phyloP scores from a whole-genome alignment of 2,888 invertebrate genomes.

The Heliconius aoede region DNA sequence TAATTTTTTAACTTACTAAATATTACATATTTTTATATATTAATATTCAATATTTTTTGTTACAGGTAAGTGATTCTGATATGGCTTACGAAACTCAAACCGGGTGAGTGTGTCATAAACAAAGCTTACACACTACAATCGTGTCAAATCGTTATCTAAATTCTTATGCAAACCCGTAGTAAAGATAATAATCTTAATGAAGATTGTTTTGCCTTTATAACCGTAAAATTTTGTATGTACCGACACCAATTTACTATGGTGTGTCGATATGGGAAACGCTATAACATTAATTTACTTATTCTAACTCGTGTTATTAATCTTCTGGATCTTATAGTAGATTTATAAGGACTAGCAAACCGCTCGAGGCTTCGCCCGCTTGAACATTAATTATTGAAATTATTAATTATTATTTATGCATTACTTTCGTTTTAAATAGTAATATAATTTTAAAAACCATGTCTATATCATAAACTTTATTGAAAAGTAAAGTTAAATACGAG shows the following conservation, averaged over 20 bases:
- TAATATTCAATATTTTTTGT: conserved; percentile 20
- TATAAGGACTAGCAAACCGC: too few species aligned
- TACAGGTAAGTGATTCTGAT: conserved; percentile 26
- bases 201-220: conserved; percentile 5
- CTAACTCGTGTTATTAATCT: too few species aligned
- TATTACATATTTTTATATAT: neutral
- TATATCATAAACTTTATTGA: too few species aligned
- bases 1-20: conserved; percentile 40
- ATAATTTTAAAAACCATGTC: too few species aligned
- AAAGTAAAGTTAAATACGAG: too few species aligned
- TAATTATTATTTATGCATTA: too few species aligned
- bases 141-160: conserved; percentile 23
- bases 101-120: conserved; percentile 26
- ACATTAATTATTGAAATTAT: too few species aligned
- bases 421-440: too few species aligned
- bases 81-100: conserved; percentile 1
- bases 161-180: conserved; percentile 38
- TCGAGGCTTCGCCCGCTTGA: too few species aligned
- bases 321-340: too few species aligned
- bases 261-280: neutral
- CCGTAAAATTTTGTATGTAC: neutral
- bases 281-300: conserved; percentile 7
- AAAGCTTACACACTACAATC: conserved; percentile 12
- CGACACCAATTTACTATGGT: neutral
- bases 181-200: conserved; percentile 16